Evolutionary conservation across 2,113 vertebrate genomes (phyloP), one percentile per base, ranked within the genome.

Genomic region (Epinephelus lanceolatus): DNA sequence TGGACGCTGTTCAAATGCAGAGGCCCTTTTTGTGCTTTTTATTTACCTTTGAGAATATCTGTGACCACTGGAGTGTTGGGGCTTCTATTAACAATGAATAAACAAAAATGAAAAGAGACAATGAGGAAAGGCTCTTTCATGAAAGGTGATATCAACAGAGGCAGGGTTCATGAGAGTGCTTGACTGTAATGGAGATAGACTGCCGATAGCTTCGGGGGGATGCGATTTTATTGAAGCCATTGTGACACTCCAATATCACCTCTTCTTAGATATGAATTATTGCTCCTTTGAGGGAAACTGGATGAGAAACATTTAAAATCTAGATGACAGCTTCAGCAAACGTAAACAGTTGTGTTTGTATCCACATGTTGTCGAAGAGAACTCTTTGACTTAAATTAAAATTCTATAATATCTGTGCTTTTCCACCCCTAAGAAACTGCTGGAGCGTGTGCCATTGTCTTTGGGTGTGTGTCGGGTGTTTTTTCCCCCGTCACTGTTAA

Each of bases 141-240:
- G 87, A 89, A 79, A 85, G 79, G 88, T 89, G 90, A 84, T 89
- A 92, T 92, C 88, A 94, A 80, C 71, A 91, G 82, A 85, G 88
- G 84, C 78, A 78, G 81, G 88, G 92, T 94, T 92, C 92, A 91
- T 76, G 76, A 87, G 88, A 86, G 90, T 83, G 76, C 86, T 91
- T 88, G 90, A 93, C 87, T 92, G 80, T 94, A 95, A 95, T 95
- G 84, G 90, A 95, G 94, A 94, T 82, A 84, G 92, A 94, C 93
- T 89, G 90, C 84, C 89, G 91, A 92, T 90, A 84, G 94, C 95
- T 95, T 91, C 87, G 84, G 94, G 94, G 93, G 83, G 85, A 76
- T 87, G 73, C 78, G 79, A 92, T 92, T 91, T 95, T 94, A 95
- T 94, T 95, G 91, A 92, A 93, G 90, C 83, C 89, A 92, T 91